Evolutionary conservation across 2,797 vertebrate species (phyloP), one percentile per base, ranked within the genome.

Genomic region (Manis crassicaudata): DNA sequence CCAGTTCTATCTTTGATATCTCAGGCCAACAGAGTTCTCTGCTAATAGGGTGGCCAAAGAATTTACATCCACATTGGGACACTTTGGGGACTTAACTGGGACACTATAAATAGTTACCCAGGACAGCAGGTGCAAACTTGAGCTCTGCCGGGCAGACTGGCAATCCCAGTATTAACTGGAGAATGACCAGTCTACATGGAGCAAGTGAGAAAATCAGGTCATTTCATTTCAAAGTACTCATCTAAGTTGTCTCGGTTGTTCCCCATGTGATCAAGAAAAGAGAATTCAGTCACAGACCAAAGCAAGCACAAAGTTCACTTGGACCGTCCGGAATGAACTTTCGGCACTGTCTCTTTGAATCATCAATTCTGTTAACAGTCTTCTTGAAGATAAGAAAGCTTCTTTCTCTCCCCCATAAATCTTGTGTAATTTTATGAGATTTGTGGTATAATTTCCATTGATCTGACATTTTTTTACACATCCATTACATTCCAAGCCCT

Each of bases 311-410:
- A 52, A 32, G 54, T 87, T 86, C 91, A 46, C 60, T 32, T 90
- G 80, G 37, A 50, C 76, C 63, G n/a, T 32, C n/a, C 27, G 70
- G 73, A 88, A 70, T 7, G 50, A 87, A 32, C 46, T 35, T 89
- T 79, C 60, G 21, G 35, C 16, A 62, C 21, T 21, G 50, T 83
- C 20, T 92, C 63, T 93, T 65, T 63, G 46, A 94, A 60, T 58
- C 72, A 50, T 54, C 91, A 87, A 16, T 86, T 96, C 32, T 76
- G 54, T 96, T 76, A 63, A 63, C 46, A 37, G 62, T 90, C 46
- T 81, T 96, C 54, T 54, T 21, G 18, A 81, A 88, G 29, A 12
- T 68, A 62, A 65, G 52, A 21, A 75, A 84, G 67, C 25, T 58
- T 94, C 50, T 56, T 68, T 92, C 70, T 92, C 17, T 77, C 25